Base-by-base conservation (phyloP, 2,797 vertebrate genomes). In the Synaphobranchus kaupii region DNA sequence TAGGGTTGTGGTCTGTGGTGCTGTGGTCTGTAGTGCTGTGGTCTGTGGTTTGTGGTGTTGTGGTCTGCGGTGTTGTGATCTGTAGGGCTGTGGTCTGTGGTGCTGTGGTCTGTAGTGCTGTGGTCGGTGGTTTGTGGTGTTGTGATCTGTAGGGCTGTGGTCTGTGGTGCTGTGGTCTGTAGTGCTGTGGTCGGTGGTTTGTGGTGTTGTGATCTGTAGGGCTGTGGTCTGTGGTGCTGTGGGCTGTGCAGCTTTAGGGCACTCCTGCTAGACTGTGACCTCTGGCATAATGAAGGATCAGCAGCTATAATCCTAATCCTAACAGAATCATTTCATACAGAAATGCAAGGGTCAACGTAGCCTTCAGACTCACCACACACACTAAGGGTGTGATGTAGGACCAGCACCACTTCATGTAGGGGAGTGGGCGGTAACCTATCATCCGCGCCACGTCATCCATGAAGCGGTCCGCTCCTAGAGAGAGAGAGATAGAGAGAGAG, bases 371-470 rank as follows among this genome's bases (percentile, higher is more conserved):
- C 92, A 97, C 97, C 94, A 96, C 94, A 88, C 97, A 97, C 88
- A 97, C 93, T 84, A 94, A 92, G 17, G 97, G 97, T 0, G 97
- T 97, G 90, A 97, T 88, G 89, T 96, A 97, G 68, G 96, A 96
- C 97, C 97, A 97, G 93, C 97, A 97, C 96, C 95, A 97, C 94
- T 97, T 97, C 95, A 97, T 97, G 91, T 96, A 97, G 85, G 97
- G 96, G 5, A 96, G 90, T 15, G 97, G 97, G 54, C 95, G 96
- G 88, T 97, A 97, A 83, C 96, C 96, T 3, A 97, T 97, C 97
- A 97, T 97, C 60, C 95, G 95, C 25, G 96, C 96, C 88, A 97
- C 94, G 47, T 97, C 96, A 13, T 96, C 96, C 95, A 97, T 96
- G 93, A 97, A 97, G 47, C 97, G 94, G 88, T 96, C 96, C 4